These are phyloP conservation scores for Leucoma salicis DNA, from an alignment of 2,888 invertebrate species.

Conservation along the genomic window DNA sequence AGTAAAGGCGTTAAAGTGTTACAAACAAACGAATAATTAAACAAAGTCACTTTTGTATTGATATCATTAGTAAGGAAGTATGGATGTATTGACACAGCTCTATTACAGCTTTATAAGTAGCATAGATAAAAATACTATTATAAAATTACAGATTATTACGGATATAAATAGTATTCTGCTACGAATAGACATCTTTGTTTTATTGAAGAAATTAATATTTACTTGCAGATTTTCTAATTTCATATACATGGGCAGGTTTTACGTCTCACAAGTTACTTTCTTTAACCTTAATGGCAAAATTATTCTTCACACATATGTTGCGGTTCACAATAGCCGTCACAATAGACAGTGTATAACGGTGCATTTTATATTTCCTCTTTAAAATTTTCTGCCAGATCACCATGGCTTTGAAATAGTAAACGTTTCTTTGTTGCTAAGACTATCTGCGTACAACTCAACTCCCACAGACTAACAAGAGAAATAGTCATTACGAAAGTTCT, in stretches of 20 bases:
- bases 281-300: conserved; percentile 40
- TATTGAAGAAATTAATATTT: too few species aligned
- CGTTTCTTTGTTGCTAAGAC: not conserved
- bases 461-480: not conserved
- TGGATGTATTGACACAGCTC: too few species aligned
- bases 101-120: too few species aligned
- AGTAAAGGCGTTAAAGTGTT: too few species aligned
- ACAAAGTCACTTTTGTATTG: too few species aligned
- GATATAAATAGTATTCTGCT: too few species aligned
- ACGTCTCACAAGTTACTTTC: conserved; percentile 29
- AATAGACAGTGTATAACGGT: conserved; percentile 1
- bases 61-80: too few species aligned
- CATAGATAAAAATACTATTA: too few species aligned
- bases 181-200: too few species aligned
- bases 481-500: not conserved
- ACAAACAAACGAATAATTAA: too few species aligned
- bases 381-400: not conserved
- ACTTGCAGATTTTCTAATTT: not conserved
- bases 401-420: not conserved
- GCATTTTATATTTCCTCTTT: not conserved
- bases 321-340: conserved; percentile 2
- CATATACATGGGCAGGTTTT: not conserved
- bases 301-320: conserved; percentile 7
- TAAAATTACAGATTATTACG: too few species aligned
- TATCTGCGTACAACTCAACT: not conserved